A percentile compares a stretch with the other conserved stretches of the same genome.
Evolutionary conservation across 2,888 invertebrate genomes (phyloP).

Genomic region (Nephrotoma flavescens): DNA sequence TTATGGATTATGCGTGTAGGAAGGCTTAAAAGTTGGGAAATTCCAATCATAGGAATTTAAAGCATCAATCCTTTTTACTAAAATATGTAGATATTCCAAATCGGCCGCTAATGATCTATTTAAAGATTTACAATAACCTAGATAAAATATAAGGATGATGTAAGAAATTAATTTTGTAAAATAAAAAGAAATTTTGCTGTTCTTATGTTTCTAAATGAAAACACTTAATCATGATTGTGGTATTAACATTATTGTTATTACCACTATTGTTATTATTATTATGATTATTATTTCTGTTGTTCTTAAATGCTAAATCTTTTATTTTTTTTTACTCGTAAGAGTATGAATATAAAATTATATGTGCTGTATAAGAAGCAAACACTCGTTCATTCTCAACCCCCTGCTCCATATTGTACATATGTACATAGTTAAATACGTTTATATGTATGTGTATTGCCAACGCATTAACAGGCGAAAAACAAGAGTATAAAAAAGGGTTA

Average conservation of each 20-base stretch:
- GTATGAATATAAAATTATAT: background rate
- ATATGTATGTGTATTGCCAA: background rate
- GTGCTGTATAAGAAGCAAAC: background rate
- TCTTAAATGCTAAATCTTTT: background rate
- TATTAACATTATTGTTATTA: background rate
- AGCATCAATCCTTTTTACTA: too few species aligned
- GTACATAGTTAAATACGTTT: background rate
- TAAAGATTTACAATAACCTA: background rate
- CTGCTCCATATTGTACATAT: background rate
- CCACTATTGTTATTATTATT: background rate
- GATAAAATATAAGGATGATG: background rate
- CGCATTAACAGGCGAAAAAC: background rate
- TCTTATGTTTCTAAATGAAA: background rate
- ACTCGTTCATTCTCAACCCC: background rate
- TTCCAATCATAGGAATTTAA: background rate
- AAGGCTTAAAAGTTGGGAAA: background rate
- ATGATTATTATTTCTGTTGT: background rate
- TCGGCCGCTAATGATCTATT: background rate
- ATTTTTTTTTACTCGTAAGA: background rate
- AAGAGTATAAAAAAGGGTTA: background rate
- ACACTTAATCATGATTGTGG: background rate
- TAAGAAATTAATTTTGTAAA: background rate
- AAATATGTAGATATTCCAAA: background rate
- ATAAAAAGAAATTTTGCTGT: background rate
- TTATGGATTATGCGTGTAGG: background rate